Conservation (phyloP, 2,113 vertebrate genomes). For the Azemiops feae region DNA sequence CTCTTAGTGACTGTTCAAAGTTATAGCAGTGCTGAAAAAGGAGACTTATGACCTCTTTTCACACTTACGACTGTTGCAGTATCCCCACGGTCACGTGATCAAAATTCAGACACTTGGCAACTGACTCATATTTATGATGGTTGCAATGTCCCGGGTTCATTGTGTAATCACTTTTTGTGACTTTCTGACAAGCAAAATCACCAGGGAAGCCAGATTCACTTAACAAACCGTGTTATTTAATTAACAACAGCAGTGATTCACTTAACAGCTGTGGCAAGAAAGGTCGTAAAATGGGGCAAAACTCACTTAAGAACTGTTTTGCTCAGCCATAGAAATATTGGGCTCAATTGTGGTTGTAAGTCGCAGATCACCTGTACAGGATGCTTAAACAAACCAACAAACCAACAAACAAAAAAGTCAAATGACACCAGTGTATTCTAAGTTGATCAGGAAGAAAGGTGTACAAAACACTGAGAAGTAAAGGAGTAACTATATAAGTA, state of each 20-base stretch:
- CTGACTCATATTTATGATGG: not conserved
- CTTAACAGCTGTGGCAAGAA: not conserved
- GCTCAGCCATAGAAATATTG: not conserved
- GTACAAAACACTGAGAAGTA: not conserved
- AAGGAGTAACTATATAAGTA: too few relatives aligned
- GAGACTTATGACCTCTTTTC: not conserved
- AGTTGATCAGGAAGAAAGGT: not conserved
- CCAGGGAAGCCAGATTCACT: not conserved
- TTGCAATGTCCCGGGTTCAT: not conserved
- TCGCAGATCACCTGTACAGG: not conserved
- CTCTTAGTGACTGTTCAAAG: not conserved
- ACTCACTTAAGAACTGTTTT: not conserved
- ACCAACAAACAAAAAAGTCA: not conserved
- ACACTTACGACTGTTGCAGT: not conserved
- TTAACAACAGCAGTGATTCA: not conserved
- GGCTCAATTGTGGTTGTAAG: not conserved
- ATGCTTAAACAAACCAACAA: not conserved
- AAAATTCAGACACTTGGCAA: not conserved
- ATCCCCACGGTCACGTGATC: not conserved
- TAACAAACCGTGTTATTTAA: not conserved
- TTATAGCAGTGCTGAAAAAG: not conserved
- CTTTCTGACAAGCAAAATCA: not conserved
- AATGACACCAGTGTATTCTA: not conserved
- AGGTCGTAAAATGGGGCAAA: not conserved
- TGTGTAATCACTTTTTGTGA: not conserved